Percentiles rank a stretch among this genome's conserved stretches.
Conservation (phyloP, 2,888 invertebrate species). For the Mesorhabditis sp. region DNA sequence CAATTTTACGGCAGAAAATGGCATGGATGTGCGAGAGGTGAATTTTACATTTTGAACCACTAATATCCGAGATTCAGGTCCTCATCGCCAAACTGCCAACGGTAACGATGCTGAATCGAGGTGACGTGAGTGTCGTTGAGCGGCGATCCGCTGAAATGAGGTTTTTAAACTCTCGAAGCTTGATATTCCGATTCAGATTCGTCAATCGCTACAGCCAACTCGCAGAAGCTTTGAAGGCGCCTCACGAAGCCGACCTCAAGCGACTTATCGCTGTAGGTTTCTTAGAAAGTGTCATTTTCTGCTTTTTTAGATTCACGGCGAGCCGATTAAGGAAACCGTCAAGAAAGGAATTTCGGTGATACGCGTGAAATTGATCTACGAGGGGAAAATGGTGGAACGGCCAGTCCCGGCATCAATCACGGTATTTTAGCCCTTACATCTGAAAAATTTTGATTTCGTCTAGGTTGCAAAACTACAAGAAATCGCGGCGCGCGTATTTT, state of each 20-base stretch:
- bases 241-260: conserved; percentile 28
- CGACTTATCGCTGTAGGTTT: conserved; percentile 22
- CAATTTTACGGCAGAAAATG: conserved; percentile 21
- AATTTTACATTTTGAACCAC: background rate
- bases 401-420: background rate
- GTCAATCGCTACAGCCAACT: conserved; percentile 33
- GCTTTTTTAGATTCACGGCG: background rate
- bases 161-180: too few relatives aligned
- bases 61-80: conserved; percentile 17
- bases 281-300: background rate
- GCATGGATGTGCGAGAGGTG: conserved; percentile 30
- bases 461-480: background rate
- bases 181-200: conserved; percentile 23
- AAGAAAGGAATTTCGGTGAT: background rate
- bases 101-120: conserved; percentile 35
- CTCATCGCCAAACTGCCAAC: conserved; percentile 37
- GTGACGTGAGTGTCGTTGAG: conserved; percentile 36
- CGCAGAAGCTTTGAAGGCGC: conserved; percentile 12
- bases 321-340: background rate
- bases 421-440: background rate
- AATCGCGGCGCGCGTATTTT: background rate
- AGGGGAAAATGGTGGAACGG: background rate
- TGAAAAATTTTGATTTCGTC: background rate
- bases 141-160: conserved; percentile 28
- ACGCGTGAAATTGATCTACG: background rate